A percentile compares a stretch with the other conserved stretches of the same genome.
phyloP scores from a whole-genome alignment of 1,140 invertebrate genomes.

The Armadillidium nasatum region DNA sequence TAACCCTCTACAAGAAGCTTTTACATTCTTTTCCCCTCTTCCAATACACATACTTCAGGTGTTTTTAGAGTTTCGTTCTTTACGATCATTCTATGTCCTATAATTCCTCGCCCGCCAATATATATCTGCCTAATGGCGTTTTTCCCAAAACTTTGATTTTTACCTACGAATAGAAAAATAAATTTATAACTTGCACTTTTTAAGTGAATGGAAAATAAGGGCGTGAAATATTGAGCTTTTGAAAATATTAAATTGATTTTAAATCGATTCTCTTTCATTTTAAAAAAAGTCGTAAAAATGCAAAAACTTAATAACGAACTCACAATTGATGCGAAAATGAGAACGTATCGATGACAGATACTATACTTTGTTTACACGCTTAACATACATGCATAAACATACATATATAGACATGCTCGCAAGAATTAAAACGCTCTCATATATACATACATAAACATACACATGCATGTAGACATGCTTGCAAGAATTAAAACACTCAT shows the following conservation, averaged over 20 bases:
- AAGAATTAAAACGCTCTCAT: no score
- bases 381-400: no score
- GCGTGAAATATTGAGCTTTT: background rate
- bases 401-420: no score
- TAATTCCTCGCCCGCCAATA: background rate
- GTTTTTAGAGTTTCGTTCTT: slow-evolving; percentile 4
- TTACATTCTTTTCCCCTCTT: slow-evolving; percentile 7
- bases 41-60: slow-evolving; percentile 12
- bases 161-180: slow-evolving; percentile 1
- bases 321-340: no score
- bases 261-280: background rate
- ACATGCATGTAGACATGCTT: no score
- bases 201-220: background rate
- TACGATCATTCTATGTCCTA: slow-evolving; percentile 6
- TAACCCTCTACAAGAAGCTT: background rate
- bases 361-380: no score
- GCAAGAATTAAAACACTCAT: no score
- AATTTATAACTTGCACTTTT: background rate
- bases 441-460: no score
- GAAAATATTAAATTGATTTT: background rate
- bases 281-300: no score
- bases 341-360: no score
- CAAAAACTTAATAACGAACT: no score
- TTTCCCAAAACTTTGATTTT: slow-evolving; percentile 9
- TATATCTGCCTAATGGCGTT: background rate